Conservation (phyloP, 2,888 invertebrate species). For the Nephrotoma appendiculata region DNA sequence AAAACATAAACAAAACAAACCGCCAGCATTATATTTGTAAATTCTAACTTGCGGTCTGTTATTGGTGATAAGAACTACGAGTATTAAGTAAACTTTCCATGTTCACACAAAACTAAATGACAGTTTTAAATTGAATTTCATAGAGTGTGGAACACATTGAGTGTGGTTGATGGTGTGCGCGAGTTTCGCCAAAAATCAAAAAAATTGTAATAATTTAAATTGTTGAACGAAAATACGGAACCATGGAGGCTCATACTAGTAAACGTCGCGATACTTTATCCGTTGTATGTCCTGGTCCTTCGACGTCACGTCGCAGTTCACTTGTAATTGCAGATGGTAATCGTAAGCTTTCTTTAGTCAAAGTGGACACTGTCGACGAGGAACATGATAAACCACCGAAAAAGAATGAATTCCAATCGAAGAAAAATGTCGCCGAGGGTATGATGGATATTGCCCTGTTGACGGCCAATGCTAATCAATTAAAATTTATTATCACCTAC, state of each 20-base stretch:
- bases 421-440: constrained; percentile 28
- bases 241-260: background rate
- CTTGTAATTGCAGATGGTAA: background rate
- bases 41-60: background rate
- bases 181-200: background rate
- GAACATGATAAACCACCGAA: background rate
- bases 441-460: constrained; percentile 57
- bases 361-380: background rate
- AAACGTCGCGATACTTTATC: background rate
- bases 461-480: constrained; percentile 55
- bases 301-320: background rate
- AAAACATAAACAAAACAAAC: background rate
- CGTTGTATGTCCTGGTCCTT: background rate
- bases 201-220: background rate
- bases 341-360: background rate
- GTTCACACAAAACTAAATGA: background rate
- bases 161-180: too few relatives aligned
- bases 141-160: background rate
- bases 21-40: background rate
- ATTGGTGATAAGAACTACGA: background rate
- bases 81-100: background rate
- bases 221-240: background rate
- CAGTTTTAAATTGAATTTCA: background rate
- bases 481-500: constrained; percentile 46
- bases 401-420: constrained; percentile 19